These are phyloP conservation scores for Drepanosiphum platanoidis DNA, from an alignment of 2,888 invertebrate genomes.

Conservation along the genomic window DNA sequence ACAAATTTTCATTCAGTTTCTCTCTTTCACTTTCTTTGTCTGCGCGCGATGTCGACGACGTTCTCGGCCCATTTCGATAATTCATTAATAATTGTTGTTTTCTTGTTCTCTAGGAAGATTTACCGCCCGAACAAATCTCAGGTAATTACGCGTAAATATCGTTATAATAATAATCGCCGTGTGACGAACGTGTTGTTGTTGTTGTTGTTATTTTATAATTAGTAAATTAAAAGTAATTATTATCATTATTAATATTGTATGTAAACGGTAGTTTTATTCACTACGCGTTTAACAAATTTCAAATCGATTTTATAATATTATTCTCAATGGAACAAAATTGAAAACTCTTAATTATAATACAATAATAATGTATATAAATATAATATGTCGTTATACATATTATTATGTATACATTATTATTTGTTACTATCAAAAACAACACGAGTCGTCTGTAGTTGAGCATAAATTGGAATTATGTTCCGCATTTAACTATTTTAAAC, in stretches of 20 bases:
- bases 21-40: neutral
- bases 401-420: neutral
- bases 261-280: too few species aligned
- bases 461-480: too few species aligned
- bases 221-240: neutral
- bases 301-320: too few species aligned
- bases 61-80: conserved; percentile 26
- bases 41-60: neutral
- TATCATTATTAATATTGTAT: too few species aligned
- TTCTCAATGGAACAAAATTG: too few species aligned
- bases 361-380: neutral
- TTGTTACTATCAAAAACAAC: too few species aligned
- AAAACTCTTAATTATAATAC: too few species aligned
- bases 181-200: neutral
- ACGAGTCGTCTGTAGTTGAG: too few species aligned
- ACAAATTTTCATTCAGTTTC: conserved; percentile 34
- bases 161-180: neutral
- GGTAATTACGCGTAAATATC: conserved; percentile 73
- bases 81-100: conserved; percentile 55
- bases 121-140: conserved; percentile 90
- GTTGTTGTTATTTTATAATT: too few species aligned
- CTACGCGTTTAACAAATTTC: too few species aligned
- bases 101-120: conserved; percentile 82
- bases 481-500: too few species aligned
- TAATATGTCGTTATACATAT: neutral